phyloP scores from a whole-genome alignment of 1,140 invertebrate species.

The Brachionus angularis region DNA sequence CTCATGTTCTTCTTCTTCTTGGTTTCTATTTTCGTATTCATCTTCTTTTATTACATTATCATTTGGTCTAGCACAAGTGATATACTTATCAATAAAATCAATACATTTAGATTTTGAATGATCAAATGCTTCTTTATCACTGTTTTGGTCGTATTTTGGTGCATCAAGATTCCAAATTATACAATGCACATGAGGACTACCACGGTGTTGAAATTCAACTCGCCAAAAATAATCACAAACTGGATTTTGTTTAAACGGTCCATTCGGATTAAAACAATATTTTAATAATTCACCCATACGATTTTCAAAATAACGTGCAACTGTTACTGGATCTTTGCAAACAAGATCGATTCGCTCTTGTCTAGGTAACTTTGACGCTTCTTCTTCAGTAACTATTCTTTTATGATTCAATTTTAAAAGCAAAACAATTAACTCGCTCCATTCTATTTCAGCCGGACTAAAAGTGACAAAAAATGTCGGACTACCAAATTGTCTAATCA shows the following conservation, averaged over 20 bases:
- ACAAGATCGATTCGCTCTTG: not conserved
- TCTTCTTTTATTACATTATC: not conserved
- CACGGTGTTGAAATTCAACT: no score
- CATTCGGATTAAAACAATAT: not conserved
- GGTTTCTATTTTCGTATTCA: no score
- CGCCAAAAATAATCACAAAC: no score
- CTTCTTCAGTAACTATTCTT: not conserved
- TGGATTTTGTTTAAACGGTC: not conserved
- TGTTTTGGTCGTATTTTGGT: no score
- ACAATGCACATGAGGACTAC: no score
- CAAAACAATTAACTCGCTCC: not conserved
- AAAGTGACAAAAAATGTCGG: not conserved
- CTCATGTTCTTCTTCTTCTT: not conserved
- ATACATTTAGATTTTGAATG: no score
- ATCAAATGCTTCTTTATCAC: no score
- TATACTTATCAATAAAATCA: no score
- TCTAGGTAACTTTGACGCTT: not conserved
- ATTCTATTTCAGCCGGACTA: conserved; percentile 1
- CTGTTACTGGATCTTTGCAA: not conserved
- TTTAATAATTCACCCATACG: not conserved
- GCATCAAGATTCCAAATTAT: no score
- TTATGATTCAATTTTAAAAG: not conserved
- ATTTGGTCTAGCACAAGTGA: not conserved
- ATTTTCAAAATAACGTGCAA: conserved; percentile 6
- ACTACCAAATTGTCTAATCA: not conserved